Conservation (phyloP, 2,888 invertebrate species). For the Marronus borbonicus region DNA sequence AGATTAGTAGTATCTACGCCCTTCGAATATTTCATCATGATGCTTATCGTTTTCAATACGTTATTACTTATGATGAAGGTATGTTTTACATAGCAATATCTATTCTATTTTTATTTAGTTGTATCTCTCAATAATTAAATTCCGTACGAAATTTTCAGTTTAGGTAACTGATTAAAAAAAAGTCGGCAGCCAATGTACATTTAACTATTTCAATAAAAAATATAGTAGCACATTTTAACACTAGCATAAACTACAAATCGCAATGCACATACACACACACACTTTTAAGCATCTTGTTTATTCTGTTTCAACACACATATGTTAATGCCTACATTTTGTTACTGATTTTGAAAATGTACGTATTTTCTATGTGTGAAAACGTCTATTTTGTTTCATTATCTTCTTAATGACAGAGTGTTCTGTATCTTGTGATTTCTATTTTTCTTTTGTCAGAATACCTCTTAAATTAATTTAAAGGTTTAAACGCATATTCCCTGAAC, state of each 20-base stretch:
- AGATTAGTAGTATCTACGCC: slow-evolving; percentile 98
- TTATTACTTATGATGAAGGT: slow-evolving; percentile 99
- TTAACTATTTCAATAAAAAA: slow-evolving; percentile 25
- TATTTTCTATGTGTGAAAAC: slow-evolving; percentile 1
- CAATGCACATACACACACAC: slow-evolving; percentile 50
- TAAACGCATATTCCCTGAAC: too few species aligned
- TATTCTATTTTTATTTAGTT: neutral
- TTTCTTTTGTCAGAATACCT: too few species aligned
- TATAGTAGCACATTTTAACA: slow-evolving; percentile 42
- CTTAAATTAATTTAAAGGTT: too few species aligned
- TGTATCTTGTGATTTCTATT: too few species aligned
- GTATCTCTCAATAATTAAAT: slow-evolving; percentile 4
- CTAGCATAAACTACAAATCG: slow-evolving; percentile 53
- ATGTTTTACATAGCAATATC: slow-evolving; percentile 67
- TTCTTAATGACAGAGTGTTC: too few species aligned
- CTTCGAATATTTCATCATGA: slow-evolving; percentile 99
- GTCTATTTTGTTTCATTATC: neutral
- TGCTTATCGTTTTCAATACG: slow-evolving; percentile 99
- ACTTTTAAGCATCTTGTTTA: slow-evolving; percentile 45
- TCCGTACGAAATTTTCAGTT: slow-evolving; percentile 33
- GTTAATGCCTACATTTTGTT: slow-evolving; percentile 51
- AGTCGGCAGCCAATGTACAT: slow-evolving; percentile 63
- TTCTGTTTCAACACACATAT: slow-evolving; percentile 51
- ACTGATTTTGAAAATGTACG: slow-evolving; percentile 11
- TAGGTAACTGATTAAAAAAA: slow-evolving; percentile 54